Conservation (phyloP, 2,888 invertebrate genomes). For the Drosophila suboccidentalis region DNA sequence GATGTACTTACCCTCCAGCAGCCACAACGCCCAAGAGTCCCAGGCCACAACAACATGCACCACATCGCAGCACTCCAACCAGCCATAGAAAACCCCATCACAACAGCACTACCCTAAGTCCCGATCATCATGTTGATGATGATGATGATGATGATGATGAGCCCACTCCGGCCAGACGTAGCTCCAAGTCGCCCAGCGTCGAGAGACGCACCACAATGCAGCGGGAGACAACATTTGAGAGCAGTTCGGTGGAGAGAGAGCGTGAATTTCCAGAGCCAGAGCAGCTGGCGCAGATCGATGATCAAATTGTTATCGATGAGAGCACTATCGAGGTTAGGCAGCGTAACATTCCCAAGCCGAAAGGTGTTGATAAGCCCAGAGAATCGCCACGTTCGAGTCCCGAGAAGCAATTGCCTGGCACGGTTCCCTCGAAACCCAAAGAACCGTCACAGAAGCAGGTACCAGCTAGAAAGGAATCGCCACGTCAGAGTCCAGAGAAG, state of each 20-base stretch:
- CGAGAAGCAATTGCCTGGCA: slow-evolving; percentile 21
- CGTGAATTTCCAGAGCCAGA: slow-evolving; percentile 44
- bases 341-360: neutral
- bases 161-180: slow-evolving; percentile 48
- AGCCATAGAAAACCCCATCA: slow-evolving; percentile 48
- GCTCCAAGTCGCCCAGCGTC: slow-evolving; percentile 66
- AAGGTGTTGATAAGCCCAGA: too few species aligned
- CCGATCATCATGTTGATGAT: slow-evolving; percentile 22
- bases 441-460: slow-evolving; percentile 34
- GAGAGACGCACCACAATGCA: slow-evolving; percentile 70
- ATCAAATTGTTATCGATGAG: slow-evolving; percentile 62
- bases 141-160: slow-evolving; percentile 25
- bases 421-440: slow-evolving; percentile 7
- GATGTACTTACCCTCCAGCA: slow-evolving; percentile 53
- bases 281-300: slow-evolving; percentile 46
- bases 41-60: slow-evolving; percentile 49
- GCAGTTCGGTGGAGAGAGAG: slow-evolving; percentile 28
- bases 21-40: slow-evolving; percentile 67
- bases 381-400: slow-evolving; percentile 34
- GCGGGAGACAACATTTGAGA: slow-evolving; percentile 76
- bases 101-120: slow-evolving; percentile 35
- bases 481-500: slow-evolving; percentile 46
- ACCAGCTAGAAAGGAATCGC: slow-evolving; percentile 9
- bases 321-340: slow-evolving; percentile 27
- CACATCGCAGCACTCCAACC: slow-evolving; percentile 64